Evolutionary conservation across 2,797 vertebrate genomes (phyloP).

Genomic region (Chaenodraco wilsoni): DNA sequence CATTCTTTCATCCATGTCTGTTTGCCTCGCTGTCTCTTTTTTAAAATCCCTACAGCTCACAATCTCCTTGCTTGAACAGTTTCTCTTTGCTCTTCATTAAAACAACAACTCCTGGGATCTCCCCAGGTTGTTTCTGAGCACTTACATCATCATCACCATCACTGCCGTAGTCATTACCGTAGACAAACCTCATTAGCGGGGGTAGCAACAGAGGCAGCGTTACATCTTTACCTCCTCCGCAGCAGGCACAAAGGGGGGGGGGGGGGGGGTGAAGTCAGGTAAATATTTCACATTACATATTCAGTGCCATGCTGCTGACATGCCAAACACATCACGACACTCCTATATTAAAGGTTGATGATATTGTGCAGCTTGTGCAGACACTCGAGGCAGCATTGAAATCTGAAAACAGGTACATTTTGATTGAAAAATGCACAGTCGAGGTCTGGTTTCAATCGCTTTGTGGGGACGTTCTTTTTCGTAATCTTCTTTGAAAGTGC

Average conservation of each 20-base stretch:
- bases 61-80: conserved; percentile 22
- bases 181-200: conserved; percentile 68
- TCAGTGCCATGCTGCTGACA: conserved; percentile 54
- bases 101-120: conserved; percentile 73
- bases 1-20: conserved; percentile 51
- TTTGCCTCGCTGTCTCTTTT: conserved; percentile 37
- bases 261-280: conserved; percentile 42
- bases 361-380: conserved; percentile 41
- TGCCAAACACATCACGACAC: conserved; percentile 63
- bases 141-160: conserved; percentile 79
- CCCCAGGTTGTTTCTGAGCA: conserved; percentile 76
- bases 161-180: conserved; percentile 68
- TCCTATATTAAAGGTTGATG: conserved; percentile 58
- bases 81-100: conserved; percentile 58
- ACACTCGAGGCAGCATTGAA: conserved; percentile 36
- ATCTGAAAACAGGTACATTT: conserved; percentile 15
- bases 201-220: conserved; percentile 54
- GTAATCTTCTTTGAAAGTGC: conserved; percentile 34
- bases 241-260: conserved; percentile 59
- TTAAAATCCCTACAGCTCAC: conserved; percentile 18
- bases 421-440: conserved; percentile 42
- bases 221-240: conserved; percentile 43
- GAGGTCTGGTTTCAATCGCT: conserved; percentile 33
- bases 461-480: neutral
- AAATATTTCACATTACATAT: conserved; percentile 70